A percentile compares a stretch with the other conserved stretches of the same genome.
Evolutionary conservation across 2,888 invertebrate genomes (phyloP).

Genomic region (Lasioglossum villosulum): DNA sequence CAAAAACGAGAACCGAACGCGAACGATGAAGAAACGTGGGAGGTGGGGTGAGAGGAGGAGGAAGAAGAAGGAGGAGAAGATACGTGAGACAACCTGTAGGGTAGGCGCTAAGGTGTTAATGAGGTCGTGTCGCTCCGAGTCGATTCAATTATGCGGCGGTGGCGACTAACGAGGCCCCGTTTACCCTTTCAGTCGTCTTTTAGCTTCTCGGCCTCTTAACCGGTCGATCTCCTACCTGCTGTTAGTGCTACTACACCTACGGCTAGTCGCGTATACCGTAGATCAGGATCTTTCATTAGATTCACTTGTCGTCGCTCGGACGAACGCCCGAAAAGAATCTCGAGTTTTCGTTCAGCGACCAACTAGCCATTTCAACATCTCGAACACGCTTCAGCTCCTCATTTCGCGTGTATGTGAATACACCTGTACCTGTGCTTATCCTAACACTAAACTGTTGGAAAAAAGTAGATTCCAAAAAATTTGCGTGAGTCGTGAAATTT

Average conservation of each 20-base stretch:
- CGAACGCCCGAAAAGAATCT: slow-evolving; percentile 23
- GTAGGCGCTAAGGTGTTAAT: slow-evolving; percentile 84
- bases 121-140: slow-evolving; percentile 84
- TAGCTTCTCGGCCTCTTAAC: slow-evolving; percentile 77
- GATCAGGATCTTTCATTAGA: slow-evolving; percentile 59
- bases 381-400: neutral
- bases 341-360: slow-evolving; percentile 2
- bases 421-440: too few species aligned
- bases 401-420: too few species aligned
- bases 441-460: too few species aligned
- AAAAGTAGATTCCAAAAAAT: too few species aligned
- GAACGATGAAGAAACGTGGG: slow-evolving; percentile 5
- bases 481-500: too few species aligned
- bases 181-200: slow-evolving; percentile 80
- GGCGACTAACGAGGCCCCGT: slow-evolving; percentile 82
- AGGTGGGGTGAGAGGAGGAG: slow-evolving; percentile 18
- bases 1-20: neutral
- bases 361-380: neutral
- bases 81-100: slow-evolving; percentile 83
- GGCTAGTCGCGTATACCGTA: slow-evolving; percentile 61
- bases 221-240: slow-evolving; percentile 73
- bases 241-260: slow-evolving; percentile 69
- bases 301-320: slow-evolving; percentile 53
- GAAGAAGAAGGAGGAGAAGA: slow-evolving; percentile 67
- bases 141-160: slow-evolving; percentile 84